Base-by-base conservation (phyloP, 2,888 invertebrate species). In the Sinohyriopsis cumingii region DNA sequence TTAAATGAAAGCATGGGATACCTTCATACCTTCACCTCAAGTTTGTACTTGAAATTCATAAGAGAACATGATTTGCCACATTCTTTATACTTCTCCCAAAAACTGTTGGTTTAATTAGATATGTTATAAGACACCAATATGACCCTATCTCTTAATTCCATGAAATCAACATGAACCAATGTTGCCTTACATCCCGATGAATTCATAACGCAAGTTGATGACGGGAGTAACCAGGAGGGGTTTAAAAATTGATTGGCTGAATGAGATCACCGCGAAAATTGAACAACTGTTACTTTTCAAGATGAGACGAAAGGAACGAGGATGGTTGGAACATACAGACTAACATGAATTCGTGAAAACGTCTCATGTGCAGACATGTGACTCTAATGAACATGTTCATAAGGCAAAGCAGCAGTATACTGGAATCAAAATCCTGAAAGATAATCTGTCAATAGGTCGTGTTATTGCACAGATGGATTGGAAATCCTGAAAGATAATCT, bases 311-410 rank as follows among this genome's bases (percentile, higher is more conserved):
- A 28, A 28, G 59, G 60, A 65, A 76, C 65, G 53, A 72, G 63
- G 61, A 66, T 71, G 3, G 69, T n/a, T n/a, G n/a, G n/a, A n/a
- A n/a, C 72, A 67, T 18, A 20, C 65, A 55, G 22, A 24, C 18
- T 71, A 71, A 63, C 56, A 33, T 25, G 59, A 67, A 0, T 71
- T 69, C 55, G 64, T 24, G n/a, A n/a, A 59, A 19, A 25, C 56
- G 1, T n/a, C 68, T 5, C 25, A 65, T 53, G 22, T 61, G 5
- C 67, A 73, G 33, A 22, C 57, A 15, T 24, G 18, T 20, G 72
- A 74, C 4, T 75, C 76, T 56, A 24, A 55, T n/a, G n/a, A 72
- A 20, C 72, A 78, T 64, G 59, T 69, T 22, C 4, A 18, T 1
- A 55, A 59, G 28, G 66, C 69, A 7, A 55, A 57, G 18, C n/a